Conservation (phyloP, 2,113 vertebrate genomes). For the Planiliza haematocheilus region DNA sequence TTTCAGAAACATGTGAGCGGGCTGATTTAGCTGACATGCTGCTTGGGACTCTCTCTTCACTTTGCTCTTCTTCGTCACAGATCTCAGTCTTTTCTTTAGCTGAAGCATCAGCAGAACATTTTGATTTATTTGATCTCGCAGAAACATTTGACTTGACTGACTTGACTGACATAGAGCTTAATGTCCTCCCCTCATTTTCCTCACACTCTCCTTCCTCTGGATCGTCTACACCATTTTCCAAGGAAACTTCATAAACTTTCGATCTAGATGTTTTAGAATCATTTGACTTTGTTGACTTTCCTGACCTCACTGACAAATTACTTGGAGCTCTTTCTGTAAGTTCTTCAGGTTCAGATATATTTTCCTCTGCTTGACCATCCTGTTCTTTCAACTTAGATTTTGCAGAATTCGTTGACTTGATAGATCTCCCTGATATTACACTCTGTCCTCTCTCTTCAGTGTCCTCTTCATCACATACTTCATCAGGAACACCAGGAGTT, state of each 20-base stretch:
- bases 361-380: not conserved
- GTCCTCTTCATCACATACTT: conserved; percentile 24
- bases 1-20: conserved; percentile 62
- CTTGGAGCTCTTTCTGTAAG: conserved; percentile 42
- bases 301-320: conserved; percentile 46
- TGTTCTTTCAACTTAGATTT: conserved; percentile 3
- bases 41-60: conserved; percentile 41
- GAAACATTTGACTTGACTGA: conserved; percentile 34
- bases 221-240: not conserved
- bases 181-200: conserved; percentile 21
- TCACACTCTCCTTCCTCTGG: conserved; percentile 11
- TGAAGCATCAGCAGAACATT: conserved; percentile 33
- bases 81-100: not conserved
- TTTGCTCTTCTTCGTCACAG: conserved; percentile 22
- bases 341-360: conserved; percentile 4
- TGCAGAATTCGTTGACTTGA: not conserved
- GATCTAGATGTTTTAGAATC: conserved; percentile 36
- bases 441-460: conserved; percentile 49
- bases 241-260: conserved; percentile 28
- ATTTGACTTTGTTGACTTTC: conserved; percentile 32
- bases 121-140: conserved; percentile 32
- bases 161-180: conserved; percentile 30
- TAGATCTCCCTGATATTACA: conserved; percentile 54
- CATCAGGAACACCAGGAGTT: not conserved
- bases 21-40: conserved; percentile 56